Conservation (phyloP, 2,797 vertebrate species). For the Hippocampus kuda region DNA sequence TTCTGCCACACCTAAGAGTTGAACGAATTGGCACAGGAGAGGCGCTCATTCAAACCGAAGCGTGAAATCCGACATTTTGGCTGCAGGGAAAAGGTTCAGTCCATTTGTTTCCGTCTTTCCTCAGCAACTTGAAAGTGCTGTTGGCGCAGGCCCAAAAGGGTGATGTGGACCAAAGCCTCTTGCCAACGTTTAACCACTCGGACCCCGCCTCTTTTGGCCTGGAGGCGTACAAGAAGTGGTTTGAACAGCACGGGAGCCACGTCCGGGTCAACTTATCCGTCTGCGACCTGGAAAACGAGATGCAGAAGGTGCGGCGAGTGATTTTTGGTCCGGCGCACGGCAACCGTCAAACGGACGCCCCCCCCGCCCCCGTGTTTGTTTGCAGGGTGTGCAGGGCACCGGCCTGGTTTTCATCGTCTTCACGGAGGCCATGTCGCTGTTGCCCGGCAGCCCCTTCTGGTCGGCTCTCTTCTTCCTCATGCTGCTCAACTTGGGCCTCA, state of each 20-base stretch:
- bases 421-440: conserved; percentile 70
- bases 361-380: conserved; percentile 1
- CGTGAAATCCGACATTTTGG: too few relatives aligned
- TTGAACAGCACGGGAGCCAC: background rate
- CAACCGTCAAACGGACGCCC: too few relatives aligned
- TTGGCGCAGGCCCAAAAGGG: background rate
- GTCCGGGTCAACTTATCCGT: conserved; percentile 43
- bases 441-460: conserved; percentile 76
- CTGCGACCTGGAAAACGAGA: conserved; percentile 59
- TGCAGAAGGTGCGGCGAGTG: conserved; percentile 53
- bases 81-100: too few relatives aligned
- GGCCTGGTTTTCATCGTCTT: conserved; percentile 74
- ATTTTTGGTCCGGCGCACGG: background rate
- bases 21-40: too few relatives aligned
- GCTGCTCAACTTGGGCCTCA: conserved; percentile 72
- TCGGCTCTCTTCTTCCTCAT: conserved; percentile 76
- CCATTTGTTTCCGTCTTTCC: conserved; percentile 3
- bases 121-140: conserved; percentile 50
- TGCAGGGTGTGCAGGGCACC: conserved; percentile 70
- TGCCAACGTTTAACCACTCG: conserved; percentile 36
- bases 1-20: too few relatives aligned
- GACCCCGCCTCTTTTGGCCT: conserved; percentile 30
- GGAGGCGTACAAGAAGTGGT: conserved; percentile 56
- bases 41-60: too few relatives aligned
- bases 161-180: background rate